phyloP scores from a whole-genome alignment of 2,888 invertebrate genomes.

The Melipona beecheii region DNA sequence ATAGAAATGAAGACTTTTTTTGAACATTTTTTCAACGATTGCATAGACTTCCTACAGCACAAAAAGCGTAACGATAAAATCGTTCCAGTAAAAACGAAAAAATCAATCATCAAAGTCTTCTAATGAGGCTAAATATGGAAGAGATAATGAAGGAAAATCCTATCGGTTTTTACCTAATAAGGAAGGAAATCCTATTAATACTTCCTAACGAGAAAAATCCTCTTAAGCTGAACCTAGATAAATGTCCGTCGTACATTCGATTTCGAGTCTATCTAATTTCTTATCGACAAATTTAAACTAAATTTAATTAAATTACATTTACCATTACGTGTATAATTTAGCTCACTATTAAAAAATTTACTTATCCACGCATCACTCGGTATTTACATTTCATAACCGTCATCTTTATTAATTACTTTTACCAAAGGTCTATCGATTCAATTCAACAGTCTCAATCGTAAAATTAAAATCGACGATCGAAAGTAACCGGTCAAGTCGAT shows the following conservation, averaged over 20 bases:
- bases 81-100: no score
- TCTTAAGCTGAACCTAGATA: background rate
- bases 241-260: background rate
- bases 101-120: background rate
- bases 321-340: no score
- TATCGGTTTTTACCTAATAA: background rate
- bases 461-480: background rate
- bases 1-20: no score
- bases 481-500: conserved; percentile 39
- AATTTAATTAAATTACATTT: no score
- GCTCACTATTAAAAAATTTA: no score
- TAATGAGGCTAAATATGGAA: background rate
- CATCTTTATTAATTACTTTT: no score
- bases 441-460: no score
- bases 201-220: background rate
- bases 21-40: background rate
- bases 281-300: no score
- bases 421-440: no score
- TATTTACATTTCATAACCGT: no score
- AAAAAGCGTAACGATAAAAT: background rate
- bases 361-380: no score
- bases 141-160: background rate
- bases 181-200: background rate
- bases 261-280: no score
- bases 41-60: background rate